Evolutionary conservation across 1,140 invertebrate genomes (phyloP).

Genomic region (Eriocheir sinensis): DNA sequence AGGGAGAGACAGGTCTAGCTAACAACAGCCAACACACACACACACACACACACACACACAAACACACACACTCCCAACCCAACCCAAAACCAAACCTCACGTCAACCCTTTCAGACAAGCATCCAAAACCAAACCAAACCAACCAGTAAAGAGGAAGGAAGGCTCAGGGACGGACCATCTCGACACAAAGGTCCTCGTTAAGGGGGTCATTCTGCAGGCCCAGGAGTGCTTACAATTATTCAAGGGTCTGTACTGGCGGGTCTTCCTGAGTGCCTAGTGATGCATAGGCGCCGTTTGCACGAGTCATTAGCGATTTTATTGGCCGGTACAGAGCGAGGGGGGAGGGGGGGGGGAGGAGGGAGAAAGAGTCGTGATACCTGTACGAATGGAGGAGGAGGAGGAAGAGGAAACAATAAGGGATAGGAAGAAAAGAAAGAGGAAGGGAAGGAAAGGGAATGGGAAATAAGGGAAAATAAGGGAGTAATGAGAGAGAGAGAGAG

Average conservation of each 20-base stretch:
- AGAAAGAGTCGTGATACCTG: no score
- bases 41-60: background rate
- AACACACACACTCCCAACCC: background rate
- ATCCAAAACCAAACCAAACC: background rate
- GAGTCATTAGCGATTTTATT: constrained; percentile 8
- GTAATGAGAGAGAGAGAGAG: no score
- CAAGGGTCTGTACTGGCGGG: background rate
- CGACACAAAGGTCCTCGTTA: background rate
- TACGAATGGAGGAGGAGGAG: no score
- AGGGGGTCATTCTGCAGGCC: background rate
- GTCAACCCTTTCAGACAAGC: background rate
- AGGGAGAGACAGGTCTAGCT: no score
- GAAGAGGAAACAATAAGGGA: no score
- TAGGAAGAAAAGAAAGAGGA: no score
- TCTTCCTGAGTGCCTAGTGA: background rate
- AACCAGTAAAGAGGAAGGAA: no score
- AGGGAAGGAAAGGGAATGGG: no score
- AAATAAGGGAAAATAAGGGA: no score
- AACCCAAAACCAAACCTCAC: no score
- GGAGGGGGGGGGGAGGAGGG: no score
- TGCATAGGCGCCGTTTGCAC: background rate
- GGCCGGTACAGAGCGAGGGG: no score
- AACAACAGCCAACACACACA: background rate
- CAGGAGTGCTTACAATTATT: background rate
- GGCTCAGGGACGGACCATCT: background rate